Conservation (phyloP, 1,140 invertebrate species). For the Ooceraea biroi region DNA sequence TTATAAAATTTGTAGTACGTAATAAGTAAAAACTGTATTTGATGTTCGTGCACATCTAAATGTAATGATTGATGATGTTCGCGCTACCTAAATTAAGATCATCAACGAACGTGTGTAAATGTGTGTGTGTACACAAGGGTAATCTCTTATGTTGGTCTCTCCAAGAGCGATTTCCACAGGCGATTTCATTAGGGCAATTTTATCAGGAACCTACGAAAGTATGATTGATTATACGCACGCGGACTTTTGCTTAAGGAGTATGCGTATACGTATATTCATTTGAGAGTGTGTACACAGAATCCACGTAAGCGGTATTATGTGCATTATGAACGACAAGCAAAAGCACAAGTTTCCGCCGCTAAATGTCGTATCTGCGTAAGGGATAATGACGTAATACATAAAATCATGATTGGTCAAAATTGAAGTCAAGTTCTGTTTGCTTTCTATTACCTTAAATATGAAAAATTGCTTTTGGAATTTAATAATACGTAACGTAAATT, state of each 20-base stretch:
- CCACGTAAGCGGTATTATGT: neutral
- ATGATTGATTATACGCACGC: conserved; percentile 46
- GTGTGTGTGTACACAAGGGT: conserved; percentile 7
- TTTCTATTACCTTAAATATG: neutral
- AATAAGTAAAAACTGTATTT: neutral
- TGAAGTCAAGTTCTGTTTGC: neutral
- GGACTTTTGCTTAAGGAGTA: conserved; percentile 13
- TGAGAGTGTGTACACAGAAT: neutral
- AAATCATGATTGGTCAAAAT: neutral
- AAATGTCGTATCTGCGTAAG: conserved; percentile 23
- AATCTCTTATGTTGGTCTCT: conserved; percentile 18
- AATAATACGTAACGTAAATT: neutral
- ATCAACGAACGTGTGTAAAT: neutral
- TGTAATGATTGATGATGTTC: neutral
- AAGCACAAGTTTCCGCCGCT: neutral
- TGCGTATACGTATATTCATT: neutral
- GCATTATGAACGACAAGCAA: neutral
- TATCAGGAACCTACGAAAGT: conserved; percentile 15
- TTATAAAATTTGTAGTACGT: neutral
- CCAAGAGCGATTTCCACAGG: conserved; percentile 15
- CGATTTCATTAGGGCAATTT: conserved; percentile 37
- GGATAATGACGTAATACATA: neutral
- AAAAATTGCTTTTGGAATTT: conserved; percentile 6
- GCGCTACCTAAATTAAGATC: neutral
- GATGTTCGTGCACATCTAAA: neutral